A percentile compares a stretch with the other conserved stretches of the same genome.
These are phyloP conservation scores for Pteruthius melanotis DNA, from an alignment of 2,113 vertebrate species.

Conservation along the genomic window DNA sequence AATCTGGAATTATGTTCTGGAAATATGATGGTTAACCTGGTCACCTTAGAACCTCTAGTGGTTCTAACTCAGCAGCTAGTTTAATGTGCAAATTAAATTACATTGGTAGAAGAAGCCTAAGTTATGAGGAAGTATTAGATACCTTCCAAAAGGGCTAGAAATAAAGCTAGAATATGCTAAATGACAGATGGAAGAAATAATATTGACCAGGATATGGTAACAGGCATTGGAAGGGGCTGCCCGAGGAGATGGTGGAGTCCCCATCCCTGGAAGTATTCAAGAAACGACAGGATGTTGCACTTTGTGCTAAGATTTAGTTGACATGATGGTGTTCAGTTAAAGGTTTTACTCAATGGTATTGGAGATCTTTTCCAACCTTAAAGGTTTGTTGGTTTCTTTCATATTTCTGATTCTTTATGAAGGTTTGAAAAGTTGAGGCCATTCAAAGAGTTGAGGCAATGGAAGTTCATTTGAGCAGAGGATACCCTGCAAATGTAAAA, in stretches of 20 bases:
- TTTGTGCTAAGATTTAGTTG: not conserved
- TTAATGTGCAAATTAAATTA: not conserved
- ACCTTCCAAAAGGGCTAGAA: not conserved
- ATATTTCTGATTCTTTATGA: not conserved
- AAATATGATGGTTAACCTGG: not conserved
- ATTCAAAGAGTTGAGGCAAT: not conserved
- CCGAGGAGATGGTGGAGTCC: not conserved
- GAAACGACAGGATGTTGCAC: not conserved
- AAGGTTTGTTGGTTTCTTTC: not conserved
- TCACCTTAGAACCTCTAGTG: not conserved
- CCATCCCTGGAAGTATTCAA: not conserved
- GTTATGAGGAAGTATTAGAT: not conserved
- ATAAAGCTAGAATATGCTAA: not conserved
- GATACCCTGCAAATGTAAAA: not conserved
- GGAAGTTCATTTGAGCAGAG: not conserved
- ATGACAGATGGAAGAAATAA: not conserved
- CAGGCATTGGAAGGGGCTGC: not conserved
- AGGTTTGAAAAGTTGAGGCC: not conserved
- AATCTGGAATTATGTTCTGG: not conserved
- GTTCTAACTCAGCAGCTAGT: not conserved
- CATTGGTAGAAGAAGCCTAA: not conserved
- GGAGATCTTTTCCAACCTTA: not conserved
- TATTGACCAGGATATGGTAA: not conserved
- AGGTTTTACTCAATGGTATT: rapidly evolving
- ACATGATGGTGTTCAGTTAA: not conserved